Base-by-base conservation (phyloP, 2,113 vertebrate genomes). In the Pongo abelii region DNA sequence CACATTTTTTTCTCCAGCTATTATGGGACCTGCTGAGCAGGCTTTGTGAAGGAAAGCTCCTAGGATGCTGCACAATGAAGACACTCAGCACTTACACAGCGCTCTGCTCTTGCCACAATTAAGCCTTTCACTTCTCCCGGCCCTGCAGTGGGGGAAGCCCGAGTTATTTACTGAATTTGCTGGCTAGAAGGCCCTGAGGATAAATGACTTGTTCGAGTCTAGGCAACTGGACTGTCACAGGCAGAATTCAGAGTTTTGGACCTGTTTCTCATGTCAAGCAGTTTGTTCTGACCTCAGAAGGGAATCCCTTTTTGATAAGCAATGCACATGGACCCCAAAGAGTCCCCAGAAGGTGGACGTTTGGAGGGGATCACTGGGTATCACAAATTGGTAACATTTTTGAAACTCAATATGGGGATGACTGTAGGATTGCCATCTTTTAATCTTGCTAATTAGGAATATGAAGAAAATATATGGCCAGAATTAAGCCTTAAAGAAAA, bases 11-110 rank as follows among this genome's bases (percentile, higher is more conserved):
- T 52, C 80, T 64, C 50, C 46, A 89, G 77, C 83, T 79, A 38
- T 32, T 81, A 32, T 8, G 40, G 69, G 69, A 43, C 80, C 89
- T 35, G 40, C 89, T 83, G 89, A 85, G 89, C 79, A 84, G 93
- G 46, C 70, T 91, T 79, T 86, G 80, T 92, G 90, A 91, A 67
- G 59, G 46, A 80, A 79, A 79, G 70, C 77, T 78, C 57, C 6
- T 32, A 77, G 87, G 40, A 90, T 6, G 18, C 61, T 5, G 30
- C 74, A 27, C 27, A n/a, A 14, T 61, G 8, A 52, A 74, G 70
- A 30, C 52, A 6, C 64, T 81, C 38, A 13, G 92, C 93, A 52
- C 74, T 83, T 55, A 59, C 69, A 13, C 20, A 40, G 55, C 25
- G 22, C 38, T 75, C 50, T 48, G 35, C 48, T 22, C 84, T 20